These are phyloP conservation scores for Cepphus grylle DNA, from an alignment of 2,113 vertebrate genomes.

Conservation along the genomic window DNA sequence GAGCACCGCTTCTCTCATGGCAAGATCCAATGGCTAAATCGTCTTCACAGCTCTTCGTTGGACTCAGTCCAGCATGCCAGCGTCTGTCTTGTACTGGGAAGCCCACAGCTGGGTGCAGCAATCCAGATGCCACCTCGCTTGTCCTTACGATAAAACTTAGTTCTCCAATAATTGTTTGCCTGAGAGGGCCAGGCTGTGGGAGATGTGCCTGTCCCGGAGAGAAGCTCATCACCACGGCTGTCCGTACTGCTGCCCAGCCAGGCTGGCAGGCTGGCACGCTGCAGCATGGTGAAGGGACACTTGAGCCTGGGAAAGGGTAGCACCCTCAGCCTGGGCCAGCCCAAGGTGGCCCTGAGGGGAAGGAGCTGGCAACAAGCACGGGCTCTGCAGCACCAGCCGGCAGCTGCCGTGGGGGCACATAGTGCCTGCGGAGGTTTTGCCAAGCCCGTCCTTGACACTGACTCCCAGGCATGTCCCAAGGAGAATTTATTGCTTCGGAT, in stretches of 20 bases:
- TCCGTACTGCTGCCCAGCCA: fast-evolving
- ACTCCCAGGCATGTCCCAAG: neutral
- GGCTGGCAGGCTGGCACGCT: neutral
- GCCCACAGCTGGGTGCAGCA: neutral
- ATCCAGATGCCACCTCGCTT: neutral
- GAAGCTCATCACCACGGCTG: fast-evolving
- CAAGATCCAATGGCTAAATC: neutral
- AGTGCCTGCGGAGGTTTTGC: neutral
- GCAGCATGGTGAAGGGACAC: neutral
- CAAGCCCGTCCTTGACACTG: fast-evolving
- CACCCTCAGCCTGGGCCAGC: neutral
- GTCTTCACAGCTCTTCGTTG: neutral
- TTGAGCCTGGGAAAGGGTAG: neutral
- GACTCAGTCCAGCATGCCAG: neutral
- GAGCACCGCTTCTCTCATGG: neutral
- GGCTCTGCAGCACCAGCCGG: fast-evolving
- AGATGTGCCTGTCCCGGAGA: neutral
- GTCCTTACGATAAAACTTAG: neutral
- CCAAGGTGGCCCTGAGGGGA: neutral
- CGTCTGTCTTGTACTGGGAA: neutral
- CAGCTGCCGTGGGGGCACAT: fast-evolving
- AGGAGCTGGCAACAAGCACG: neutral
- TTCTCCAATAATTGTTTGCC: neutral
- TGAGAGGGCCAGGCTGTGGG: neutral
- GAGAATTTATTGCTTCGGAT: neutral